Base-by-base conservation (phyloP, 2,797 vertebrate species). In the Paramormyrops hopkinsi region DNA sequence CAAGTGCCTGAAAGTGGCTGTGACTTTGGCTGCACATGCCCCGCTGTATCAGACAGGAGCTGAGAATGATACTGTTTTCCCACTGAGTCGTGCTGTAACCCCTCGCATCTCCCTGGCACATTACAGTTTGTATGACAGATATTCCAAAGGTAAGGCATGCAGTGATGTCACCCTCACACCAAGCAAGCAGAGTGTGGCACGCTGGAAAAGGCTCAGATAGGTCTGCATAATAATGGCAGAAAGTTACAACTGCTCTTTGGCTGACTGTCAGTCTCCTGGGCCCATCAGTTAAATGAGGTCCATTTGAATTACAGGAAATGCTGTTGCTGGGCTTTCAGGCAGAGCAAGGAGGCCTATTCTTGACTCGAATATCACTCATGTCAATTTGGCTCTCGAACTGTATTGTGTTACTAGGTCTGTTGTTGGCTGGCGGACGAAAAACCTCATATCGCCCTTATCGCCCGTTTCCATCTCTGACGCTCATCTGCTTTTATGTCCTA, bases 211-310 rank as follows among this genome's bases (percentile, higher is more conserved):
- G 93, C 92, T 93, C 92, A 92, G 86, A 92, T 92, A 93, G 92
- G 85, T 4, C 83, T 50, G 91, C 91, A 91, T 93, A 93, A 93
- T 93, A 91, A 92, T 92, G 89, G 92, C 84, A 22, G 91, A 92
- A 88, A 59, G 50, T 29, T 56, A 76, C 92, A 92, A 91, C 92
- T 92, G 92, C 90, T 91, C 90, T 90, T 29, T 48, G 82, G 44
- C 89, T 33, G 85, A 56, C 17, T 19, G 53, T 56, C 5, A 53
- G 50, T 14, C 25, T 12, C 7, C 50, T 54, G 51, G 85, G 85
- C 17, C 12, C 17, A 50, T 37, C 89, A 93, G 93, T 94, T 95
- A 95, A 95, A 94, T 93, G 93, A 94, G 93, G 93, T 90, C 69
- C 90, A 90, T 94, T 94, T 93, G 92, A 94, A 90, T 92, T 93